These are phyloP conservation scores for Hipparchia semele DNA, from an alignment of 2,888 invertebrate species.

Conservation along the genomic window DNA sequence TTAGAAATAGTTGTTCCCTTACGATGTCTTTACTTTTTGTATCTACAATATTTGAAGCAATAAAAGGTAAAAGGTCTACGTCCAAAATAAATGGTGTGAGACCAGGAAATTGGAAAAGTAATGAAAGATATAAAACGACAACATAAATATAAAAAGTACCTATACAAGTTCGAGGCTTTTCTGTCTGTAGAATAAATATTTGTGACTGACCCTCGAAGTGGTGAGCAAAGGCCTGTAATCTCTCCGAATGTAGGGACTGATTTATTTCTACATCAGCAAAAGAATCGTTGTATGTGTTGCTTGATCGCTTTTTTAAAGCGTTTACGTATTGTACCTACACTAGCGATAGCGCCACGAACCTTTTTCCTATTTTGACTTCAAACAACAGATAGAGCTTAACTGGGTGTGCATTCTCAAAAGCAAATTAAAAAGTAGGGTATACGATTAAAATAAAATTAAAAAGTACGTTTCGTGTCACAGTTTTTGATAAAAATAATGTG, in stretches of 20 bases:
- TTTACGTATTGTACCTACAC: too few species aligned
- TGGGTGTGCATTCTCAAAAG: too few species aligned
- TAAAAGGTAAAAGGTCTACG: constrained; percentile 26
- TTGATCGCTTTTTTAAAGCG: too few species aligned
- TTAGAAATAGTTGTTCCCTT: not conserved
- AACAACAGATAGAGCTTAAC: too few species aligned
- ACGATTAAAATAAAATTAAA: too few species aligned
- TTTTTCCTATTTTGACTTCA: too few species aligned
- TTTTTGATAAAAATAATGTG: too few species aligned
- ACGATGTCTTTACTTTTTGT: constrained; percentile 6
- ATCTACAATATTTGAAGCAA: constrained; percentile 14
- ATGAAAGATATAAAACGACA: constrained; percentile 35
- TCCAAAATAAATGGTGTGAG: constrained; percentile 31
- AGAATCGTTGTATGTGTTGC: too few species aligned
- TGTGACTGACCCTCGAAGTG: constrained; percentile 48
- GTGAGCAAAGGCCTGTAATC: constrained; percentile 49
- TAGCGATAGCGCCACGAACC: too few species aligned
- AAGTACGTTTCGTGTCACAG: too few species aligned
- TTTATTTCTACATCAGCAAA: constrained; percentile 42
- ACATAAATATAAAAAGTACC: constrained; percentile 41
- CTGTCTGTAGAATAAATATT: constrained; percentile 46
- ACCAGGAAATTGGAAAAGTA: constrained; percentile 40
- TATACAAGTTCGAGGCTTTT: constrained; percentile 44
- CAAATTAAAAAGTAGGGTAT: too few species aligned
- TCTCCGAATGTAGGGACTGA: constrained; percentile 41